phyloP scores from a whole-genome alignment of 2,888 invertebrate species.

The Agrochola lota region DNA sequence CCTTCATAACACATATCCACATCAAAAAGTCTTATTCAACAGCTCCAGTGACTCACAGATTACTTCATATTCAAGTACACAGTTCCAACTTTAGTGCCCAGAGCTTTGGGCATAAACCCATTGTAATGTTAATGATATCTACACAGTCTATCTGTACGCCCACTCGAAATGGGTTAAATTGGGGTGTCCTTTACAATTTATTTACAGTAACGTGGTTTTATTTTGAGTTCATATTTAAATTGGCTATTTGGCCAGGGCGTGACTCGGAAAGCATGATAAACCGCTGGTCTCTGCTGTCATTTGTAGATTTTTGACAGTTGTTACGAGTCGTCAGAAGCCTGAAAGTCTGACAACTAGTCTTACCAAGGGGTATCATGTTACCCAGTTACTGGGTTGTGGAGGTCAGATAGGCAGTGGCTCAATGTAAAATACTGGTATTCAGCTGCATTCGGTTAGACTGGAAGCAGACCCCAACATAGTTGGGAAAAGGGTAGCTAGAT shows the following conservation, averaged over 20 bases:
- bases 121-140: constrained; percentile 48
- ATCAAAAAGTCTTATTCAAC: constrained; percentile 1
- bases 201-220: background rate
- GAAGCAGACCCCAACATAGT: too few species aligned
- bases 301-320: too few species aligned
- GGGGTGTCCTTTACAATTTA: background rate
- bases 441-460: too few species aligned
- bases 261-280: too few species aligned
- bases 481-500: too few species aligned
- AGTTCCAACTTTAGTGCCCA: constrained; percentile 23
- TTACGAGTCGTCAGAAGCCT: too few species aligned
- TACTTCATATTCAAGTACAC: constrained; percentile 4
- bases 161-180: background rate
- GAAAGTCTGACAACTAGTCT: too few species aligned
- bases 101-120: constrained; percentile 19
- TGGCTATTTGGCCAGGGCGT: background rate
- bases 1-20: constrained; percentile 10
- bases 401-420: too few species aligned
- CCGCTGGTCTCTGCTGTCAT: too few species aligned
- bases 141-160: background rate
- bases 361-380: too few species aligned
- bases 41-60: background rate
- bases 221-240: background rate
- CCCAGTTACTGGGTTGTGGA: too few species aligned
- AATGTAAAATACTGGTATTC: too few species aligned